These are phyloP conservation scores for Phataginus tetradactyla DNA, from an alignment of 2,797 vertebrate species.

Conservation along the genomic window DNA sequence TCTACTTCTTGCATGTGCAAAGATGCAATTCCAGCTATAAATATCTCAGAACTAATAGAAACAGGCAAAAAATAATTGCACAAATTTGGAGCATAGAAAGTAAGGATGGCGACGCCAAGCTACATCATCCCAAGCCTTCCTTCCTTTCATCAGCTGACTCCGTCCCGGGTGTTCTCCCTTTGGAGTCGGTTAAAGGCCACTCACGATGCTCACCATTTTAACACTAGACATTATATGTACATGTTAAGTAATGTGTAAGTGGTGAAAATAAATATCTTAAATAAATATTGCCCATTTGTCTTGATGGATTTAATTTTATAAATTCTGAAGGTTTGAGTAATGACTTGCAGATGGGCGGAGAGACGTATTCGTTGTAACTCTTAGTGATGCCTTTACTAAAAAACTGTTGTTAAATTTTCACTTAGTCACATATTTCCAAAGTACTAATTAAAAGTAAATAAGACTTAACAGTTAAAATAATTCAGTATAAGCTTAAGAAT, in stretches of 20 bases:
- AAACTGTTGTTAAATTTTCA: not conserved
- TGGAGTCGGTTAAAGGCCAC: not conserved
- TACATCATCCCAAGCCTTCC: not conserved
- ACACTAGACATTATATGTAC: not conserved
- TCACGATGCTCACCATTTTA: not conserved
- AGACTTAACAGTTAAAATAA: not conserved
- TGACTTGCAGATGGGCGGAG: not conserved
- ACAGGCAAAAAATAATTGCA: not conserved
- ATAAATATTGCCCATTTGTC: not conserved
- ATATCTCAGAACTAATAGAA: not conserved
- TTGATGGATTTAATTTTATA: constrained; percentile 1
- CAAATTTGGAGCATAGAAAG: not conserved
- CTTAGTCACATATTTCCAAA: not conserved
- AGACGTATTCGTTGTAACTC: not conserved
- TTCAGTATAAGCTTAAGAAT: not conserved
- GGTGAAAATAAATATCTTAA: not conserved
- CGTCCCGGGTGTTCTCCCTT: not conserved
- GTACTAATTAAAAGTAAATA: constrained; percentile 29
- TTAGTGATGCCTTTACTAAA: not conserved
- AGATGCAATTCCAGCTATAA: not conserved
- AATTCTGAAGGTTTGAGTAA: not conserved
- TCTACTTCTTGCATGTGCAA: not conserved
- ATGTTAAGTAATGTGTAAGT: not conserved
- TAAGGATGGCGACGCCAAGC: not conserved
- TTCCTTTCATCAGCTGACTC: not conserved